Evolutionary conservation across 2,113 vertebrate genomes (phyloP).

Genomic region (Capricornis sumatraensis): DNA sequence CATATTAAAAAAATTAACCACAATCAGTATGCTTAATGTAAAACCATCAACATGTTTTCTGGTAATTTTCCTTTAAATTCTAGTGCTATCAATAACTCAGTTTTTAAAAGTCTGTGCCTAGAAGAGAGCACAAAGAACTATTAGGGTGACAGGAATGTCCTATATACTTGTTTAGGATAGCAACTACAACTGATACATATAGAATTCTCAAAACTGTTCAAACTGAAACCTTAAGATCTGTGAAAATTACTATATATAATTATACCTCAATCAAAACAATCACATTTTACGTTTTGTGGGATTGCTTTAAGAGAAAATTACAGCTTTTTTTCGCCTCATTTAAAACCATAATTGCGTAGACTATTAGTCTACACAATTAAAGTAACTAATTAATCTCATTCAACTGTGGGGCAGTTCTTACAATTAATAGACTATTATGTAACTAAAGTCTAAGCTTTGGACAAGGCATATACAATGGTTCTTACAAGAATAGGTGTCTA

Average conservation of each 20-base stretch:
- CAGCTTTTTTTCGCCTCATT: background rate
- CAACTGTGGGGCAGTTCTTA: background rate
- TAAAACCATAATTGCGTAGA: background rate
- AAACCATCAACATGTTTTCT: background rate
- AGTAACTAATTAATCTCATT: background rate
- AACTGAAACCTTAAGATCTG: background rate
- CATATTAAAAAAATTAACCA: background rate
- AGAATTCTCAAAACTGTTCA: background rate
- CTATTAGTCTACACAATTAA: background rate
- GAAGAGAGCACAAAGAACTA: background rate
- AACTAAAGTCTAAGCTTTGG: background rate
- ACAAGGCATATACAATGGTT: background rate
- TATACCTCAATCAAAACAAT: background rate
- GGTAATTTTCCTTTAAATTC: background rate
- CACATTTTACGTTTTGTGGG: background rate
- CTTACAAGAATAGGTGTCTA: background rate
- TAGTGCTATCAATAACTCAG: background rate
- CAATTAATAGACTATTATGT: background rate
- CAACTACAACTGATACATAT: background rate
- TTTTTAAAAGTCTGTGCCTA: background rate
- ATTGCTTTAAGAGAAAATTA: background rate
- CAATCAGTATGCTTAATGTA: background rate
- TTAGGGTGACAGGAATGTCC: background rate
- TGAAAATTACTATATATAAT: background rate
- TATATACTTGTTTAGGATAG: background rate